Percentiles rank a stretch among this genome's conserved stretches.
Evolutionary conservation across 2,113 vertebrate species (phyloP).

Genomic region (Hylia prasina): DNA sequence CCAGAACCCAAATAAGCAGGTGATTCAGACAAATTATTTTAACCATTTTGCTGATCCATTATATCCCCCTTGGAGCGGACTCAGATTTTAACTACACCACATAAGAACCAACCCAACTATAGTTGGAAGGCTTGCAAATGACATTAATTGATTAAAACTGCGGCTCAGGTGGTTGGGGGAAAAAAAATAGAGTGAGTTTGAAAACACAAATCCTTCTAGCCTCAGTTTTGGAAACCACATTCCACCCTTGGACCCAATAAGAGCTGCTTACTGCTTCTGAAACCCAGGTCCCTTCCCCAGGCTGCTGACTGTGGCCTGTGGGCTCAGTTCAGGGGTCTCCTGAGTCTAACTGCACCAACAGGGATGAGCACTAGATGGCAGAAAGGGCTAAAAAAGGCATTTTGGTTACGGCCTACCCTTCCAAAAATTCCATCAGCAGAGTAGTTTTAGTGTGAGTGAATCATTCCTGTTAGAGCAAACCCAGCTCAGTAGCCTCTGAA

Average conservation of each 20-base stretch:
- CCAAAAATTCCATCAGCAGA: neutral
- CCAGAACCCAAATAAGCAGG: neutral
- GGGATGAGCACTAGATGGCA: neutral
- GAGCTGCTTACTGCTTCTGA: neutral
- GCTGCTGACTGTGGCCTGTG: neutral
- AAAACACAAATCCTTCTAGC: neutral
- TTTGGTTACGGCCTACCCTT: accelerated
- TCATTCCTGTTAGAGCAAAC: neutral
- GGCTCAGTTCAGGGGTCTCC: neutral
- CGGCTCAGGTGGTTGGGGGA: neutral
- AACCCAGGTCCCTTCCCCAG: neutral
- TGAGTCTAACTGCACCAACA: neutral
- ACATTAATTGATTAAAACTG: neutral
- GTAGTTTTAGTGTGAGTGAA: neutral
- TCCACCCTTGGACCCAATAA: neutral
- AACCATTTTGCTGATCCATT: neutral
- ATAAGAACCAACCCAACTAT: neutral
- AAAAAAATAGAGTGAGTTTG: neutral
- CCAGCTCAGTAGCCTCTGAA: neutral
- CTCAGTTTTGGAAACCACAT: neutral
- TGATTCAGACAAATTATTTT: neutral
- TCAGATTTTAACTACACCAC: neutral
- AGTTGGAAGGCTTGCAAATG: neutral
- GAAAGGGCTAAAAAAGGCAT: neutral
- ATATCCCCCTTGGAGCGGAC: neutral